Evolutionary conservation across 2,888 invertebrate species (phyloP), one percentile per base, ranked within the genome.

Genomic region (Trichogramma evanescens): DNA sequence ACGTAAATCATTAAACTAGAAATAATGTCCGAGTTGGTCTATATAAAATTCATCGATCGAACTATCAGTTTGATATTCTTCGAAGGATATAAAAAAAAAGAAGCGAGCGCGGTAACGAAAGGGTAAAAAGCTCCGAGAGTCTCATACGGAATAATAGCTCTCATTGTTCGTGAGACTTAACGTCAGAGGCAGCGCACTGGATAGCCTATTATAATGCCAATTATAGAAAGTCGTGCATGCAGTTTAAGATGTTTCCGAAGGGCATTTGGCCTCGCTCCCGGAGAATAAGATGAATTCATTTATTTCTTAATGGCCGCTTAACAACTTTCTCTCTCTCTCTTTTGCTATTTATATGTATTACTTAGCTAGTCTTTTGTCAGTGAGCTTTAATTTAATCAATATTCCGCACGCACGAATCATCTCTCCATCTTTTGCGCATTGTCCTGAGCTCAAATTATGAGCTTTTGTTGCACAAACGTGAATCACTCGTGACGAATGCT

Each of bases 141-240:
- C 26, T 26, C 26, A 64, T 66, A 62, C 66, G 66, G 69, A 66
- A 66, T 68, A 66, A 65, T 61, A 64, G 67, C 65, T 63, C 60
- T 67, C 68, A 73, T 73, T 73, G 73, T 73, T 68, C 65, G 69
- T 67, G 46, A 50, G 70, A 69, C 70, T 71, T 72, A 73, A 67
- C 69, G 65, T 26, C 26, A 26, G 26, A 26, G 68, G 68, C 69
- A 66, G 67, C 69, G 67, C 69, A 65, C 59, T 26, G 26, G 2
- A 26, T 26, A 26, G 26, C 26, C 26, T 26, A 26, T 26, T 26
- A 26, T 65, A 61, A 66, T 67, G 69, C 69, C 72, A 73, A 73
- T 73, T 73, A 71, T 66, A 62, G 63, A 53, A 64, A 65, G 66
- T 62, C 46, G 56, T 59, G 64, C 55, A 60, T 62, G 58, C 55